Base-by-base conservation (phyloP, 2,113 vertebrate species). In the Shinisaurus crocodilurus region DNA sequence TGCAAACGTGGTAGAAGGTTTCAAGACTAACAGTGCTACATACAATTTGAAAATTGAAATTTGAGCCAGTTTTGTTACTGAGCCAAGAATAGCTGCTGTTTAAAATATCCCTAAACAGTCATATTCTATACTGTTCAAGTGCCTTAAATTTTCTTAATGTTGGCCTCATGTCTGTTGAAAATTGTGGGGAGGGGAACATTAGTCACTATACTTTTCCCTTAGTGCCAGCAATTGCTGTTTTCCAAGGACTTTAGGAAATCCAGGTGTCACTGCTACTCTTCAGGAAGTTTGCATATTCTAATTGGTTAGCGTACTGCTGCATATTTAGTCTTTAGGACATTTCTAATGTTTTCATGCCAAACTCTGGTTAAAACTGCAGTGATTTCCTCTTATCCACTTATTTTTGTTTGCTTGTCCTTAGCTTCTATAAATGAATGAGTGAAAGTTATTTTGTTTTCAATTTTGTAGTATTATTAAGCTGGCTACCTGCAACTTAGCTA, bases 111-210 rank as follows among this genome's bases (percentile, higher is more conserved):
- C 29, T 75, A 37, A 90, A 75, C 27, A 18, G 50, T n/a, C 40
- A 48, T 85, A 67, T 92, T 69, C 23, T 88, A 70, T 82, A 85
- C 92, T 94, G 79, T 97, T 96, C 63, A 98, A 97, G 97, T 97
- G 97, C 97, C 97, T 97, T 97, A 97, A 95, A 94, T 95, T 96
- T 95, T 94, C 95, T 96, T 97, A 94, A 91, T 48, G 85, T 92
- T 97, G 94, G 96, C 95, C 96, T 97, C 94, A 96, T 89, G 90
- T 94, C 92, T 95, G 94, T 88, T 94, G 89, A 91, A 54, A 90
- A 91, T 87, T 76, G 37, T 91, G 92, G 91, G 88, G 89, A 96
- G 88, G 89, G 70, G 94, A 93, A 94, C 86, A 94, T 97, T 97
- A 96, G 93, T 94, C 96, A 96, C 57, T 91, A n/a, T 94, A 82